These are phyloP conservation scores for Diorhabda elongata DNA, from an alignment of 1,140 invertebrate species.

Conservation along the genomic window DNA sequence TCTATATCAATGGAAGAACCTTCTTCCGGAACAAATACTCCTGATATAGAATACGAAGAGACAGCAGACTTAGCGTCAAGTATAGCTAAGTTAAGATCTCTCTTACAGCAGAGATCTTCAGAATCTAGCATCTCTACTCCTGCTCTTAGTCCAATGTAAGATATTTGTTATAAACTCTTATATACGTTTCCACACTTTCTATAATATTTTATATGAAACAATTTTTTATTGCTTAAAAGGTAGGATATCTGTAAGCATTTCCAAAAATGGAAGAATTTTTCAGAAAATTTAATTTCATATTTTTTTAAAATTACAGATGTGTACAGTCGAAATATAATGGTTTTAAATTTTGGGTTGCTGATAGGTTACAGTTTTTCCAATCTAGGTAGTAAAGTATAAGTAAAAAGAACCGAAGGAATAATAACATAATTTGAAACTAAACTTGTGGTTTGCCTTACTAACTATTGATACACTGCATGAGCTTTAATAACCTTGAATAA, in stretches of 20 bases:
- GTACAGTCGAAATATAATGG: constrained; percentile 14
- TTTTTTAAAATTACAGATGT: constrained; percentile 7
- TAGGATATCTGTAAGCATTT: no score
- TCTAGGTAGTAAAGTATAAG: constrained; percentile 6
- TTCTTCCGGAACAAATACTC: constrained; percentile 43
- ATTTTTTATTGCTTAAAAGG: not conserved
- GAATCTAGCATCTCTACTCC: constrained; percentile 46
- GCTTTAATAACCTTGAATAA: no score
- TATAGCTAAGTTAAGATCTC: constrained; percentile 64
- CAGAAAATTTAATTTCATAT: not conserved
- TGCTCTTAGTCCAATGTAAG: constrained; percentile 43
- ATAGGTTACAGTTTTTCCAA: constrained; percentile 15
- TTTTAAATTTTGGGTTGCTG: constrained; percentile 11
- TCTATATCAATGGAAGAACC: constrained; percentile 29
- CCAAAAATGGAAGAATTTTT: no score
- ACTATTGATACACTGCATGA: no score
- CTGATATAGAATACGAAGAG: constrained; percentile 66
- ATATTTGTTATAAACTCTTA: not conserved
- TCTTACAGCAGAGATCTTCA: constrained; percentile 61
- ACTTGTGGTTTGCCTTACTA: no score
- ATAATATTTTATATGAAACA: not conserved
- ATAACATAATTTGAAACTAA: no score
- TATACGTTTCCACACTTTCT: not conserved
- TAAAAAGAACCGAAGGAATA: no score
- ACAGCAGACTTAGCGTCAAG: constrained; percentile 66